Evolutionary conservation across 64 coral and sea anemone genomes (phyloP), one percentile per base, ranked within the genome.

Genomic region (Actinia tenebrosa): DNA sequence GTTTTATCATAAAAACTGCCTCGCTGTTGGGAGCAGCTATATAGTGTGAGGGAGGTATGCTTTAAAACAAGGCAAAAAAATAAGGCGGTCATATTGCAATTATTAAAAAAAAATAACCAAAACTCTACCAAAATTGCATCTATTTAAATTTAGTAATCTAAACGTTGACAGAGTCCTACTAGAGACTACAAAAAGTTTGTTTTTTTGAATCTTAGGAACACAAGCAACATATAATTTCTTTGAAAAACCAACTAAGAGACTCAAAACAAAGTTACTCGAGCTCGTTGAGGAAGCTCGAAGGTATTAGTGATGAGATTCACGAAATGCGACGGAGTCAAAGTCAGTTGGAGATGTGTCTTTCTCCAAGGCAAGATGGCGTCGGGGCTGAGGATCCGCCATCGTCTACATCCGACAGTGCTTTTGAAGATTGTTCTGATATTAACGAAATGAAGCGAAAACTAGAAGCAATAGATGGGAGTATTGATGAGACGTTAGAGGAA

Each of bases 271-370:
- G 86, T 45, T 97, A 97, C 83, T 88, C 94, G 8, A 64, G 89
- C 23, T 83, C 94, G 7, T 85, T 97, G n/a, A 93, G 88, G 63
- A 97, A 97, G 69, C 82, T 97, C n/a, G 94, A 97, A 85, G 88
- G 89, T 42, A 97, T 97, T 47, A 97, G 94, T 47, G 94, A 97
- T 77, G 94, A 97, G 77, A 97, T 97, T 62, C 94, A 97, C 61
- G 94, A 97, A 75, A 64, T 97, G 85, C 83, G 94, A 62, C 89
- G 84, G 87, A 95, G 94, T 83, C 85, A 84, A 64, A 87, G 88
- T 18, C 88, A 90, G 45, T 80, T 97, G 22, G 88, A 92, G 44
- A 64, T 89, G 2, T 87, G 90, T 77, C 85, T 93, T 37, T 44
- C 63, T 9, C 84, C 89, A 52, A 89, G 94, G 86, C 87, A 97